phyloP scores from a whole-genome alignment of 2,888 invertebrate species.

The Oligia strigilis region DNA sequence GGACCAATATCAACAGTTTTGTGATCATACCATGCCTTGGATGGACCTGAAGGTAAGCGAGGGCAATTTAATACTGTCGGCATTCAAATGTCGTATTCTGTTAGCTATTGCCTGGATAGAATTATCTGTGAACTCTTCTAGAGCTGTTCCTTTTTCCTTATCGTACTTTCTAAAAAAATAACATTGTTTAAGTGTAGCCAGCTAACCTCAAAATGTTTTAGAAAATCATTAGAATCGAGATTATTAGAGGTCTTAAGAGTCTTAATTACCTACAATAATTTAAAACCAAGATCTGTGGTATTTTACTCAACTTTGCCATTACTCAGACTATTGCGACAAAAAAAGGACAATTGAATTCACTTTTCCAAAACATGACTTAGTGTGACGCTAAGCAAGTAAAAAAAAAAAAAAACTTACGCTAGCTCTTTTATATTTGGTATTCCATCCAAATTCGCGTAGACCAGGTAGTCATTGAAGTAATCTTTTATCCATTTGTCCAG shows the following conservation, averaged over 20 bases:
- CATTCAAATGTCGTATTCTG: slow-evolving; percentile 68
- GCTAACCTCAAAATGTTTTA: background rate
- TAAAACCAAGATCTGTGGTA: background rate
- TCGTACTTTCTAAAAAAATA: slow-evolving; percentile 76
- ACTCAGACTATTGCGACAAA: background rate
- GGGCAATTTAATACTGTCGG: slow-evolving; percentile 64
- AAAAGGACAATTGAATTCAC: background rate
- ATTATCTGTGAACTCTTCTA: slow-evolving; percentile 76
- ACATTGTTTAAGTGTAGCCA: background rate
- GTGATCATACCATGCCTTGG: slow-evolving; percentile 68
- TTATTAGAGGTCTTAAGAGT: background rate
- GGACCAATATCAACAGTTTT: background rate
- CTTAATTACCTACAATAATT: background rate
- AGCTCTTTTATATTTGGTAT: slow-evolving; percentile 43
- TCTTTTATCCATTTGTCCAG: slow-evolving; percentile 83
- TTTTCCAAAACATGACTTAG: background rate
- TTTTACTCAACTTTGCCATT: background rate
- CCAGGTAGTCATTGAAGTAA: slow-evolving; percentile 83
- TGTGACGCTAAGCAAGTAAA: background rate
- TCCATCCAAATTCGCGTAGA: slow-evolving; percentile 68
- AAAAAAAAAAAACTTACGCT: slow-evolving; percentile 55
- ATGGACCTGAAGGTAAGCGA: slow-evolving; percentile 66
- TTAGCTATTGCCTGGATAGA: slow-evolving; percentile 68
- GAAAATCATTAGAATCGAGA: background rate
- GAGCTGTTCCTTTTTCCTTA: slow-evolving; percentile 70